Conservation (phyloP, 2,888 invertebrate genomes). For the Acanthosepion esculentum region DNA sequence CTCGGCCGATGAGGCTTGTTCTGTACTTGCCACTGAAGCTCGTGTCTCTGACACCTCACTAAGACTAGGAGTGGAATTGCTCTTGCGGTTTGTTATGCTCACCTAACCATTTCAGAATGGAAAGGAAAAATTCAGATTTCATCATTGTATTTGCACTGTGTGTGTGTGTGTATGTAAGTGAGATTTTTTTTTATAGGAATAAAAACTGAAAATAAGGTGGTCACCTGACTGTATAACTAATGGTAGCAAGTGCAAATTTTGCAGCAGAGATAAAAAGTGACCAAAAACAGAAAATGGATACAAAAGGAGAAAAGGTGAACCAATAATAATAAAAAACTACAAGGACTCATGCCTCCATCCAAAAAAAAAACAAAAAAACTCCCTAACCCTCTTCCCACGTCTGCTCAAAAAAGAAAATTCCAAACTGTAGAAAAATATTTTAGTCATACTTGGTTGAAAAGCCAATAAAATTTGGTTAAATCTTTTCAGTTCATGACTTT, state of each 20-base stretch:
- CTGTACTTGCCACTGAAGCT: slow-evolving; percentile 89
- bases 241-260: background rate
- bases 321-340: background rate
- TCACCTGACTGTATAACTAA: background rate
- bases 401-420: too few relatives aligned
- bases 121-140: slow-evolving; percentile 15
- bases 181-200: background rate
- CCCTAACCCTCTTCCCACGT: background rate
- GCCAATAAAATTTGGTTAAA: too few relatives aligned
- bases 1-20: slow-evolving; percentile 96
- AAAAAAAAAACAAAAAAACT: background rate
- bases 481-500: too few relatives aligned
- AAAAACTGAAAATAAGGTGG: background rate
- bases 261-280: background rate
- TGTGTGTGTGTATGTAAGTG: background rate
- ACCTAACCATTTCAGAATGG: slow-evolving; percentile 56
- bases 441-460: too few relatives aligned
- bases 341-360: background rate
- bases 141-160: background rate
- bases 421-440: too few relatives aligned
- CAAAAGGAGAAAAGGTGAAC: background rate
- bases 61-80: slow-evolving; percentile 94
- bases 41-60: slow-evolving; percentile 84
- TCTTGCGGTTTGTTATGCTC: slow-evolving; percentile 87
- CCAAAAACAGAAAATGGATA: background rate